phyloP scores from a whole-genome alignment of 2,113 vertebrate genomes.

The Terrapene triunguis region DNA sequence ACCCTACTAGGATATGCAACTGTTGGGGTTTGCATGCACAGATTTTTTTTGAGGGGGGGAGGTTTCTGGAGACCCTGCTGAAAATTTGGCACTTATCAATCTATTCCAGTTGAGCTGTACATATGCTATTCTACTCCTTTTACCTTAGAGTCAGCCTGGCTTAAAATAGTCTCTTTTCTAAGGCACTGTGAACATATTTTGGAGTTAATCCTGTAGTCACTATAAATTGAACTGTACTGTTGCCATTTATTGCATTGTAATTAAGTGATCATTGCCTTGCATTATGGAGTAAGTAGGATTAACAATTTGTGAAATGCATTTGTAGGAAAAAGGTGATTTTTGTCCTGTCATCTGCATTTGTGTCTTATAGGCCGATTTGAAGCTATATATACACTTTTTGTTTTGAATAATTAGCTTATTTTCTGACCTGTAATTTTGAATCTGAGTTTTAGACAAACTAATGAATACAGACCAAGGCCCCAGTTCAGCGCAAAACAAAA shows the following conservation, averaged over 20 bases:
- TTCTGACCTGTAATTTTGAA: neutral
- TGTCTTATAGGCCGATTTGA: neutral
- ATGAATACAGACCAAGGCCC: neutral
- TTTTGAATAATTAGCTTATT: neutral
- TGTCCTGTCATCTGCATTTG: neutral
- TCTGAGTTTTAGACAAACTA: neutral
- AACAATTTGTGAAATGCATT: neutral
- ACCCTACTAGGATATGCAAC: rapidly evolving
- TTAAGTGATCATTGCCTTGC: neutral
- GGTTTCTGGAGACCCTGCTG: neutral
- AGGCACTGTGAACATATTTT: neutral
- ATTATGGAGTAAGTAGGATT: neutral
- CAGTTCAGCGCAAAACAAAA: neutral
- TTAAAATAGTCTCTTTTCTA: rapidly evolving
- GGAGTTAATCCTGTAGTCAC: neutral
- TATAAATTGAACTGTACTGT: rapidly evolving
- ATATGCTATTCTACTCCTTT: neutral
- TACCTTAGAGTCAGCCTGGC: rapidly evolving
- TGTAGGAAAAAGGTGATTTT: neutral
- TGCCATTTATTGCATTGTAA: neutral
- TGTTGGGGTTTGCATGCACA: rapidly evolving
- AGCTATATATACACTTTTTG: rapidly evolving
- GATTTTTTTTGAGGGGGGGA: rapidly evolving
- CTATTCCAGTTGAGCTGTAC: neutral
- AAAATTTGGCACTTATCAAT: neutral